Evolutionary conservation across 1,140 invertebrate species (phyloP), one percentile per base, ranked within the genome.

Genomic region (Drosophila ananassae): DNA sequence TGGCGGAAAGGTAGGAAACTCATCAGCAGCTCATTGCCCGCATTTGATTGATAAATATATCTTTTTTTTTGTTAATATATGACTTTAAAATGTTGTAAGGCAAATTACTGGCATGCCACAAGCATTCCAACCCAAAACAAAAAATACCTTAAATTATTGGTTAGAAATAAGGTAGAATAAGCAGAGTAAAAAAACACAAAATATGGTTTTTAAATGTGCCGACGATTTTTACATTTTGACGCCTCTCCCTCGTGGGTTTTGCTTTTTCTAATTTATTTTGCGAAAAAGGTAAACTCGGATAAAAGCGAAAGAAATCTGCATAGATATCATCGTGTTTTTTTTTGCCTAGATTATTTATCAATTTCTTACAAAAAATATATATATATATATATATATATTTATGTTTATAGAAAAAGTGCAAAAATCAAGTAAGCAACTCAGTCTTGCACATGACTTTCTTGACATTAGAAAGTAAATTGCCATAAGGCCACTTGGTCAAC

Each of bases 381-480:
- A 72, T 72, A 76, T 39, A 39, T 37, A 71, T 81, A 48, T 54
- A 71, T 77, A 72, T 72, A 76, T 39, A 39, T 37, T 37, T 37
- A 63, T 44, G 52, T 17, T 37, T 21, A 52, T n/a, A 21, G 32
- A 48, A 58, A 66, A 58, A 37, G 28, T 50, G 50, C 50, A 39
- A 44, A 57, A 24, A 17, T 55, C 50, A 60, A 32, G 47, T 39
- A 30, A 39, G 58, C 46, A 24, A 37, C 28, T 72, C 51, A 30
- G 46, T 37, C 52, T 17, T 87, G 83, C 83, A 82, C 83, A 87
- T 87, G 82, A 87, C 82, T 87, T 89, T 87, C 73, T 52, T 89
- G 83, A 79, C 83, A 89, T 89, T 89, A 89, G 83, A 89, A 89
- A 89, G 83, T 89, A 89, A 89, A 89, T 89, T 89, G 84, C 83